Evolutionary conservation across 2,888 invertebrate species (phyloP), one percentile per base, ranked within the genome.

Genomic region (Abscondita cerata): DNA sequence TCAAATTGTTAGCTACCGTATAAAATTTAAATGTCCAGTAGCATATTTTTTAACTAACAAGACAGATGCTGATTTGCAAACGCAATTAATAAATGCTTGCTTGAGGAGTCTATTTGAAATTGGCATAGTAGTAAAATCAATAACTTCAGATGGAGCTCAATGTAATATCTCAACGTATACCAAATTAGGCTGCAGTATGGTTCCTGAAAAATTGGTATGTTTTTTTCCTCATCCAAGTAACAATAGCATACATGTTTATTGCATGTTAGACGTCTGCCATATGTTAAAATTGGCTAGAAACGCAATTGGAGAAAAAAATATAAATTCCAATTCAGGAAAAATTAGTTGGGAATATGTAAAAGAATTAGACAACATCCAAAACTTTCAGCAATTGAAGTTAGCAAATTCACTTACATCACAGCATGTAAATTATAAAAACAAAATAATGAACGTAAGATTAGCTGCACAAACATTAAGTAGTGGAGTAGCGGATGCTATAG

Each of bases 1-100:
- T 55, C 4, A 64, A 64, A 15, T 2, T 38, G 11, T 12, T 60
- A 18, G 59, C 60, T 1, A n/a, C 60, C 0, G 31, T 20, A 41
- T 51, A 55, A 41, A 2, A 48, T 18, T 11, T 36, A 9, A 1
- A 15, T 51, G 33, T 34, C 5, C 16, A 33, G 15, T 13, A 12
- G n/a, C 12, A 25, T 34, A 34, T 51, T 2, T 8, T 13, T n/a
- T 1, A 51, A 11, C 4, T 51, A 8, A 51, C 16, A n/a, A n/a
- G n/a, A n/a, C n/a, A n/a, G n/a, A n/a, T n/a, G n/a, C n/a, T n/a
- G n/a, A n/a, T n/a, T n/a, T n/a, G n/a, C n/a, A n/a, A n/a, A n/a
- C n/a, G n/a, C n/a, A n/a, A n/a, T n/a, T n/a, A n/a, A n/a, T n/a
- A n/a, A n/a, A n/a, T n/a, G n/a, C n/a, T n/a, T n/a, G n/a, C n/a